Conservation (phyloP, 2,888 invertebrate species). For the Pyrrhia umbra region DNA sequence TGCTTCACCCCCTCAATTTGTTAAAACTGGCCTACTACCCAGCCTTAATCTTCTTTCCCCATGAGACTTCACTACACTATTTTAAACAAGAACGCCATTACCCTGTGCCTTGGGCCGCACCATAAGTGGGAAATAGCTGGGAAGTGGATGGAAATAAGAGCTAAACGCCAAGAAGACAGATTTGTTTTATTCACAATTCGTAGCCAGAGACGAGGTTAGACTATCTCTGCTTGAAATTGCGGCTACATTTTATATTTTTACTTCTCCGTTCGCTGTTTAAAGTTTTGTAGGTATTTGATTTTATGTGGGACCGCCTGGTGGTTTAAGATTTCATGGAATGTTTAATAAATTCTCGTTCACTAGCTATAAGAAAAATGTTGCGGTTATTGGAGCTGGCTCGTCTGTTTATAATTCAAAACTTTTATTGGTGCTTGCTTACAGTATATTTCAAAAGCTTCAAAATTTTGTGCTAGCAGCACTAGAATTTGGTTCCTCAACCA, state of each 20-base stretch:
- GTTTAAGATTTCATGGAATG: constrained; percentile 34
- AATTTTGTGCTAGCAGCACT: neutral
- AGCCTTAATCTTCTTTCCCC: constrained; percentile 23
- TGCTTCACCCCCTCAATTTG: too few relatives aligned
- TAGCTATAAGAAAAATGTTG: constrained; percentile 10
- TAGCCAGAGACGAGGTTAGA: constrained; percentile 52
- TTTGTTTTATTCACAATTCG: constrained; percentile 85
- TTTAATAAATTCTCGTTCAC: constrained; percentile 21
- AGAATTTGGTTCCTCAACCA: neutral
- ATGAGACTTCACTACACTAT: constrained; percentile 14
- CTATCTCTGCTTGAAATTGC: constrained; percentile 48
- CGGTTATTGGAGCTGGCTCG: neutral
- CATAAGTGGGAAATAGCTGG: constrained; percentile 83
- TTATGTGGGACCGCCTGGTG: constrained; percentile 12
- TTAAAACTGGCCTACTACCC: too few relatives aligned
- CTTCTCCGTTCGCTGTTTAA: constrained; percentile 46
- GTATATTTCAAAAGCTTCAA: neutral
- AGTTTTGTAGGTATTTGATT: constrained; percentile 53
- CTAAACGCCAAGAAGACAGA: constrained; percentile 86
- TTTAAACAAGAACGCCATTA: constrained; percentile 33
- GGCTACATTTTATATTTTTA: constrained; percentile 55
- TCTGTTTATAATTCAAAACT: neutral
- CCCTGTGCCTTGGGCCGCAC: constrained; percentile 64
- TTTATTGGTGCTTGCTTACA: neutral
- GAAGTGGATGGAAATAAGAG: constrained; percentile 86